A percentile compares a stretch with the other conserved stretches of the same genome.
Evolutionary conservation across 2,888 invertebrate species (phyloP).

Genomic region (Rhamnusium bicolor): DNA sequence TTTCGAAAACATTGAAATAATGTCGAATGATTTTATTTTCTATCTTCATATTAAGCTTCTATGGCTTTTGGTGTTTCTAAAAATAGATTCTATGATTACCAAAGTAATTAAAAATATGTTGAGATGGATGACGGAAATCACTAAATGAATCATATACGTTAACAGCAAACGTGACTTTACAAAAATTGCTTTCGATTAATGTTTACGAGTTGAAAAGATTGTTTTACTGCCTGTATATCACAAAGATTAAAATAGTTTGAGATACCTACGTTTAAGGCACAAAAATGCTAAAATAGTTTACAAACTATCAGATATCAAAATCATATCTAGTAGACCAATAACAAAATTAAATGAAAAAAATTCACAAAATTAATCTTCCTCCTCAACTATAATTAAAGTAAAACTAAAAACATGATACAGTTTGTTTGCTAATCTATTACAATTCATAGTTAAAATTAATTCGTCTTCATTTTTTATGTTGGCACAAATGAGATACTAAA

Average conservation of each 20-base stretch:
- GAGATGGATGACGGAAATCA: not conserved
- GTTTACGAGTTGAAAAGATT: not conserved
- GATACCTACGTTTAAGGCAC: not conserved
- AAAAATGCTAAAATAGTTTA: not conserved
- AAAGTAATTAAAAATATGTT: no score
- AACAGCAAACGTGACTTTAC: not conserved
- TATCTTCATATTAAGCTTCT: no score
- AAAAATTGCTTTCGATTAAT: no score
- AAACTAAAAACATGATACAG: not conserved
- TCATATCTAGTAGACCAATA: not conserved
- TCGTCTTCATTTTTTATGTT: constrained; percentile 8
- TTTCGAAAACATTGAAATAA: not conserved
- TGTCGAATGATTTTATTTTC: no score
- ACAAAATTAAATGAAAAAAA: not conserved
- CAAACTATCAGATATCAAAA: not conserved
- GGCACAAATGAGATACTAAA: constrained; percentile 7
- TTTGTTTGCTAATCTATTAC: not conserved
- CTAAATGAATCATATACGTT: not conserved
- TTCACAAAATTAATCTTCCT: not conserved
- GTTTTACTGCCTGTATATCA: no score
- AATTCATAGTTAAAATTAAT: not conserved
- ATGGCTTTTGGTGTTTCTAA: not conserved
- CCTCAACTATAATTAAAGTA: not conserved
- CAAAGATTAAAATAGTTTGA: no score
- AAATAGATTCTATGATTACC: no score